Base-by-base conservation (phyloP, 2,888 invertebrate species). In the Drosophila prolongata region DNA sequence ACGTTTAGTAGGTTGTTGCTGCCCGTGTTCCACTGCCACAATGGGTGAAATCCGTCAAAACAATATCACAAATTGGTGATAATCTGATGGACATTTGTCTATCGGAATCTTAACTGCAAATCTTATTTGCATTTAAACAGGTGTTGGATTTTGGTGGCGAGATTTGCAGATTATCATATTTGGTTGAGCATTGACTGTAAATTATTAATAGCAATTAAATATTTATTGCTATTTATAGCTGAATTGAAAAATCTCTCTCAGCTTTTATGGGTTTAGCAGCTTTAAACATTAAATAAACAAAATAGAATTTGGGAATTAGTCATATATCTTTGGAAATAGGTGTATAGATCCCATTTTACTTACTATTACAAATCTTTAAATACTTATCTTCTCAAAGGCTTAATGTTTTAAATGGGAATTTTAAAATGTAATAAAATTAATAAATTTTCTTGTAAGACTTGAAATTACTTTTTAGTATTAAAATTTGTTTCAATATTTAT, bases 1-100 rank as follows among this genome's bases (percentile, higher is more conserved):
- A 34, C 43, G 47, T 35, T 59, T 44, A 57, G 57, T 50, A 14
- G 46, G 46, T 40, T 44, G 44, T 38, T 53, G 35, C 6, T 44
- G 44, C 44, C 44, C 44, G 44, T 5, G 47, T 14, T 11, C 47
- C 47, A 58, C 50, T 42, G 71, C 30, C 43, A 67, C 75, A 75
- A 75, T 74, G 75, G 75, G 72, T 56, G 59, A 70, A 68, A 68
- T 49, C 46, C 56, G 49, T 64, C 42, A 42, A 30, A 46, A 56
- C 67, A 44, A 50, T 44, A 24, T 16, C 52, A 66, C 65, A 66
- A 54, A 34, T 8, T 10, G 44, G 9, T 19, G 68, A 54, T 55
- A 47, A 66, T 9, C 69, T 14, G 35, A 49, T 37, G 6, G n/a
- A 11, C 16, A 47, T 40, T 66, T 66, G 38, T 54, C 19, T 24